These are phyloP conservation scores for Indri indri DNA, from an alignment of 2,113 vertebrate genomes.

Conservation along the genomic window DNA sequence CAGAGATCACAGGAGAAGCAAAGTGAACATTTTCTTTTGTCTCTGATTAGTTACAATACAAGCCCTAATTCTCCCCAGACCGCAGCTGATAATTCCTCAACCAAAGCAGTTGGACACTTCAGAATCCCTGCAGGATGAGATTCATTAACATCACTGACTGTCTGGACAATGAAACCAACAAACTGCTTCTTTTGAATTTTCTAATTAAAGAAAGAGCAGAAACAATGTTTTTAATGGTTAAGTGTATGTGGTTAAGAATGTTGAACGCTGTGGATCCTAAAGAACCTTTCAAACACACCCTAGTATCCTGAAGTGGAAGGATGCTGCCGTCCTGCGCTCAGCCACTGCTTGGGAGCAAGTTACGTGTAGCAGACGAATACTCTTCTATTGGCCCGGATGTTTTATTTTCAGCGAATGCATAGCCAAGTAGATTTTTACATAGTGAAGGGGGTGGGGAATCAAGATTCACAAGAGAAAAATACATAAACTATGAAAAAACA, in stretches of 20 bases:
- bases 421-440: not conserved
- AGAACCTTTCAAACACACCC: not conserved
- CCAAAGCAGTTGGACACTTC: not conserved
- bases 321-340: not conserved
- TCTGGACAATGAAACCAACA: not conserved
- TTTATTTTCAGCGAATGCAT: not conserved
- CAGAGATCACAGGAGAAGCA: not conserved
- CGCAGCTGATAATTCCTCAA: not conserved
- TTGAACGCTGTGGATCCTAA: not conserved
- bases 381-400: not conserved
- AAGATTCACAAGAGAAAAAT: not conserved
- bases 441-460: rapidly evolving
- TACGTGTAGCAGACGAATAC: not conserved
- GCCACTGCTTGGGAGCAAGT: not conserved
- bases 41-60: not conserved
- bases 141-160: not conserved
- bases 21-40: not conserved
- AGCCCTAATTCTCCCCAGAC: not conserved
- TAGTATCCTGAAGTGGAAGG: not conserved
- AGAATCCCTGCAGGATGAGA: not conserved
- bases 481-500: not conserved
- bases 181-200: not conserved
- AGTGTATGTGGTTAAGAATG: not conserved
- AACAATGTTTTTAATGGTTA: not conserved
- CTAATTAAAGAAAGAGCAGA: not conserved